phyloP scores from a whole-genome alignment of 2,888 invertebrate species.

The Oscheius myriophilus region DNA sequence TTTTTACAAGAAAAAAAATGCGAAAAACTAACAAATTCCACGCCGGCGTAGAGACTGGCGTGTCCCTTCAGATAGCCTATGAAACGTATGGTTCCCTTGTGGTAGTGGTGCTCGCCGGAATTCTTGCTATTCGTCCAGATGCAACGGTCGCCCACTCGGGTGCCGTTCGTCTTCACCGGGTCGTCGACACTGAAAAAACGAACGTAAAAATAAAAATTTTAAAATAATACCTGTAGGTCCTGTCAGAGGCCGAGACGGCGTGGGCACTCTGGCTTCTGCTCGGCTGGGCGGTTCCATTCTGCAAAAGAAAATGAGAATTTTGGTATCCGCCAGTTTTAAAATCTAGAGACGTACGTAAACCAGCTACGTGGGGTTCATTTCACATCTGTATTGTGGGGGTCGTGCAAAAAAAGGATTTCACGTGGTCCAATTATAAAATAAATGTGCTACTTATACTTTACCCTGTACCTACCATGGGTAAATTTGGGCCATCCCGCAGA shows the following conservation, averaged over 20 bases:
- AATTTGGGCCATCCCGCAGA: no score
- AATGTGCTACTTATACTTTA: no score
- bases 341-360: no score
- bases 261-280: slow-evolving; percentile 50
- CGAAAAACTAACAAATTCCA: slow-evolving; percentile 74
- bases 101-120: slow-evolving; percentile 67
- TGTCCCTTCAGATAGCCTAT: slow-evolving; percentile 74
- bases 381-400: no score
- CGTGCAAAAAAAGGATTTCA: no score
- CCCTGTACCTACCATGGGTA: no score
- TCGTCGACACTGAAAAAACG: slow-evolving; percentile 36
- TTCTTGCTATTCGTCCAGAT: slow-evolving; percentile 72
- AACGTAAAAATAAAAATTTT: slow-evolving; percentile 3
- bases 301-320: no score
- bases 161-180: slow-evolving; percentile 30
- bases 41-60: slow-evolving; percentile 73
- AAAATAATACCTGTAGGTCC: slow-evolving; percentile 19
- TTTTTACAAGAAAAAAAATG: neutral
- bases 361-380: no score
- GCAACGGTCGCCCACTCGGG: slow-evolving; percentile 73
- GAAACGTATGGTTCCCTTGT: slow-evolving; percentile 74
- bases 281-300: slow-evolving; percentile 26
- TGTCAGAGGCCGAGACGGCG: slow-evolving; percentile 26
- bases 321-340: no score
- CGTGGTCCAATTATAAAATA: no score